These are phyloP conservation scores for Neotoxoptera formosana DNA, from an alignment of 1,140 invertebrate genomes.

Conservation along the genomic window DNA sequence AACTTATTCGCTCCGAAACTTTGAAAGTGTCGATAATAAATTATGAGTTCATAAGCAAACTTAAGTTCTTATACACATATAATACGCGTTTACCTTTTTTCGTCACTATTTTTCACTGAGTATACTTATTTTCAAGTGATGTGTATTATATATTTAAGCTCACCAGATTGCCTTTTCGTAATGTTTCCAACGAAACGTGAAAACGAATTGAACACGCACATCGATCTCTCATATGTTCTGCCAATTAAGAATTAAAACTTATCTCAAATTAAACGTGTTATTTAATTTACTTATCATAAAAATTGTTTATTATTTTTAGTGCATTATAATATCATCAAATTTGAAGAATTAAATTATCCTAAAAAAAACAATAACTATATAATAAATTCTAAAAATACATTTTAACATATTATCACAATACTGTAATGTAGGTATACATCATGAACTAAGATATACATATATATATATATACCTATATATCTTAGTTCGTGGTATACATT, in stretches of 20 bases:
- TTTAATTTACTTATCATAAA: too few species aligned
- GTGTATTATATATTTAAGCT: not conserved
- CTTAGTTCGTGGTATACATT: too few species aligned
- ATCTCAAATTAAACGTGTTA: not conserved
- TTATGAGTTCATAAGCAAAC: not conserved
- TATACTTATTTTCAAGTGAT: not conserved
- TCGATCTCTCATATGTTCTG: not conserved
- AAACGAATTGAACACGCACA: not conserved
- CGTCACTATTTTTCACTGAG: not conserved
- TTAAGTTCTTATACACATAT: not conserved
- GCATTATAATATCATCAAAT: not conserved
- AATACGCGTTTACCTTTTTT: not conserved
- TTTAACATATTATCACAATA: not conserved
- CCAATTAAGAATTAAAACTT: not conserved
- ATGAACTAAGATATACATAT: too few species aligned
- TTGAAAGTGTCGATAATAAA: slow-evolving; percentile 4
- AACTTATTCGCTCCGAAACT: not conserved
- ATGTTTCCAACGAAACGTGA: not conserved
- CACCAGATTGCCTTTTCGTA: not conserved
- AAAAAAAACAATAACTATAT: not conserved
- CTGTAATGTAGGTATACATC: too few species aligned
- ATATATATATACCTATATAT: too few species aligned
- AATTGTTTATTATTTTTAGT: not conserved
- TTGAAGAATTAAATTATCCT: not conserved
- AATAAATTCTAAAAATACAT: not conserved